Percentiles rank a stretch among this genome's conserved stretches.
These are phyloP conservation scores for Cardiocondyla obscurior DNA, from an alignment of 1,140 invertebrate genomes.

Conservation along the genomic window DNA sequence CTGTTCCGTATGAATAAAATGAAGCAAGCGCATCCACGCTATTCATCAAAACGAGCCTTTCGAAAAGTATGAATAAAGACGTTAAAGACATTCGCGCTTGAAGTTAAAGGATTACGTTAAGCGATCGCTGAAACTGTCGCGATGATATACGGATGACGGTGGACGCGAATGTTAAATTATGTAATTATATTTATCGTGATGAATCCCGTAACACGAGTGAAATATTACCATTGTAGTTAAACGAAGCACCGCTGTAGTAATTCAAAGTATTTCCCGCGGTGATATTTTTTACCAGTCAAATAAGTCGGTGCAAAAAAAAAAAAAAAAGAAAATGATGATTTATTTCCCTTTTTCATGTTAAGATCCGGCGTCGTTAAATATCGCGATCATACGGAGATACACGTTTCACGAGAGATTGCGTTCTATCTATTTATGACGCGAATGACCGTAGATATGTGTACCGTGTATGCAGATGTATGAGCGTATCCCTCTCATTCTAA, in stretches of 20 bases:
- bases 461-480: constrained; percentile 23
- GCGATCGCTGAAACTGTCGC: background rate
- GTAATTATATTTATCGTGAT: background rate
- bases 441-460: constrained; percentile 59
- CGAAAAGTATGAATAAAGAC: background rate
- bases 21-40: background rate
- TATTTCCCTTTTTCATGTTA: background rate
- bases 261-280: background rate
- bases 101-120: constrained; percentile 2
- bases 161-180: too few relatives aligned
- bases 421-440: constrained; percentile 57
- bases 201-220: background rate
- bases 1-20: constrained; percentile 34
- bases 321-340: background rate
- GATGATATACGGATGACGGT: background rate
- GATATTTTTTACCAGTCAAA: too few relatives aligned
- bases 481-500: constrained; percentile 28
- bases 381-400: constrained; percentile 21
- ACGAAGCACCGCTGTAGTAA: background rate
- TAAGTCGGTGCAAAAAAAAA: too few relatives aligned
- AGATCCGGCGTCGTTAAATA: background rate
- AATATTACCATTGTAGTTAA: background rate
- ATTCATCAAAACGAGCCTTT: constrained; percentile 23
- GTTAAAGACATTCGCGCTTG: background rate
- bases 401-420: constrained; percentile 37